Evolutionary conservation across 2,113 vertebrate genomes (phyloP).

Genomic region (Eulacestoma nigropectus): DNA sequence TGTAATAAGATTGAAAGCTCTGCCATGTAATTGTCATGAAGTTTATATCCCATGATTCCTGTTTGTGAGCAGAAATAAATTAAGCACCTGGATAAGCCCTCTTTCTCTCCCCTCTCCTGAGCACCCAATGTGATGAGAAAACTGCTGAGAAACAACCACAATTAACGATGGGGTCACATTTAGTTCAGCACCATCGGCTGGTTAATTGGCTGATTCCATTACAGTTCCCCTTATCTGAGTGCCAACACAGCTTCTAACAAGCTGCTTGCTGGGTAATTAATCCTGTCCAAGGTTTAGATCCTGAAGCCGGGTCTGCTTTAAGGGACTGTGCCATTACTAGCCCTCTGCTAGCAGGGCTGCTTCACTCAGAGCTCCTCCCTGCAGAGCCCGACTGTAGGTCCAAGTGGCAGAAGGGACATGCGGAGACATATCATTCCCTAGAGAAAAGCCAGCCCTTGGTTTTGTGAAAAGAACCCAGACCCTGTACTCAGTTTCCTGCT

Average conservation of each 20-base stretch:
- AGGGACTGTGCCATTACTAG: neutral
- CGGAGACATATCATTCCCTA: neutral
- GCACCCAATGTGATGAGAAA: conserved; percentile 61
- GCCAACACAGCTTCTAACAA: conserved; percentile 67
- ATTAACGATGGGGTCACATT: conserved; percentile 70
- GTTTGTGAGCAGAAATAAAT: conserved; percentile 62
- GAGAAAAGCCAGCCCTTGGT: neutral
- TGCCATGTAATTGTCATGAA: conserved; percentile 14
- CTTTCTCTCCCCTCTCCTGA: neutral
- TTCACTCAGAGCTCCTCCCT: neutral
- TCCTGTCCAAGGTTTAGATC: conserved; percentile 47
- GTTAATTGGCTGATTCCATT: conserved; percentile 75
- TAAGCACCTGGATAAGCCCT: neutral
- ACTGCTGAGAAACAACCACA: conserved; percentile 70
- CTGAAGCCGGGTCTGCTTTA: neutral
- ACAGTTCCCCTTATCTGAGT: conserved; percentile 57
- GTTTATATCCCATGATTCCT: conserved; percentile 34
- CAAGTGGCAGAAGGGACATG: neutral
- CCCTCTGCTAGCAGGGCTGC: neutral
- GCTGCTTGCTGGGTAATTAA: conserved; percentile 67
- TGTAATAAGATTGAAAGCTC: conserved; percentile 1
- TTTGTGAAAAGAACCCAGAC: neutral
- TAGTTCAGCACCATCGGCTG: conserved; percentile 73
- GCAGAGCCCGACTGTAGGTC: neutral
- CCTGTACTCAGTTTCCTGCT: neutral